Base-by-base conservation (phyloP, 2,113 vertebrate species). In the Thunnus maccoyii region DNA sequence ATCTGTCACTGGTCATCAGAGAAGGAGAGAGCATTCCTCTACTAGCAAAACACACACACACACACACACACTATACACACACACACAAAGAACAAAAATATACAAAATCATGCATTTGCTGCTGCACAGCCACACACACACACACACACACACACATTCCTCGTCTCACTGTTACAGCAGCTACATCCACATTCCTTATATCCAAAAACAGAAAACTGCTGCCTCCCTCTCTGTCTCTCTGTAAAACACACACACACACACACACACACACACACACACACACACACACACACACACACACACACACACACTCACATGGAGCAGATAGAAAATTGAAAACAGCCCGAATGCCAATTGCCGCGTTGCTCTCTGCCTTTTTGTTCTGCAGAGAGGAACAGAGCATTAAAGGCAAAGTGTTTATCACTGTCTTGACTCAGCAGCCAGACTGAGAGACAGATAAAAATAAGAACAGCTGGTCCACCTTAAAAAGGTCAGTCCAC, bases 1-100 rank as follows among this genome's bases (percentile, higher is more conserved):
- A 93, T 91, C 88, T 88, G 89, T 90, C 86, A 73, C 83, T 62
- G 85, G 72, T 82, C 87, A 84, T 91, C 88, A 89, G 18, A 72
- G 55, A 67, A 52, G 51, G 68, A 64, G 71, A 76, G 17, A 74
- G 50, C 84, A 85, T 90, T 89, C 78, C 80, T 83, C 46, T 54
- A 50, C 10, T 12, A 25, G 41, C 63, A 69, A 68, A 48, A 79
- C 71, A 67, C 64, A 78, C 69, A 73, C 41, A 60, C 47, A 82
- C 71, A 69, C 16, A 76, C 17, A 76, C 36, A 69, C 3, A 64
- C 69, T 44, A n/a, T 25, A 17, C 57, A 48, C 55, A 51, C 70
- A 72, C 55, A 32, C 64, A 60, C 46, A 51, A 0, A 48, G 25
- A 3, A 71, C 51, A 80, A 32, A 72, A 32, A 73, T 51, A 52